phyloP scores from a whole-genome alignment of 2,113 vertebrate species.

The Channa maculata region DNA sequence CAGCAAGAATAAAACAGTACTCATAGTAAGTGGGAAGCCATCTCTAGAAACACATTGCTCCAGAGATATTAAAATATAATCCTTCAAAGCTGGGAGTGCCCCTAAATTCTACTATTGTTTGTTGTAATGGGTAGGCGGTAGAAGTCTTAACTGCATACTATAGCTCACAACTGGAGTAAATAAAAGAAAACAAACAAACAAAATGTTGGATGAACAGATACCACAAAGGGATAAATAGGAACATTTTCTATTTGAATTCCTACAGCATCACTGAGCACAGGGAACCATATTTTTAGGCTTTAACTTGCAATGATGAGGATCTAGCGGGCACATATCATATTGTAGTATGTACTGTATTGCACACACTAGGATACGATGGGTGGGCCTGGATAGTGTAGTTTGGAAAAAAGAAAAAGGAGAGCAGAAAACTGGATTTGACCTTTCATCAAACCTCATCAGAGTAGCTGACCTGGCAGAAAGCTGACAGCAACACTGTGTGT shows the following conservation, averaged over 20 bases:
- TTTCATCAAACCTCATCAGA: slow-evolving; percentile 50
- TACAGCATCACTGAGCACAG: not conserved
- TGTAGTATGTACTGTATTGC: not conserved
- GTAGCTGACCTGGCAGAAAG: slow-evolving; percentile 40
- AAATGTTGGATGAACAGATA: too few relatives aligned
- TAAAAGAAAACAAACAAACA: too few relatives aligned
- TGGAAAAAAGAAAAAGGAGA: not conserved
- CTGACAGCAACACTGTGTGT: too few relatives aligned
- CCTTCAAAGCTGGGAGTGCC: too few relatives aligned
- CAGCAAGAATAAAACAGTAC: too few relatives aligned
- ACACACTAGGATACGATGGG: not conserved
- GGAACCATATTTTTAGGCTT: not conserved
- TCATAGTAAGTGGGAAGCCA: not conserved
- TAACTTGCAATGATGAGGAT: not conserved
- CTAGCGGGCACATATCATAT: too few relatives aligned
- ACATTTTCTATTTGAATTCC: not conserved
- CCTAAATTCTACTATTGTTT: too few relatives aligned
- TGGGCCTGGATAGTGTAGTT: not conserved
- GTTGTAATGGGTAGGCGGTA: too few relatives aligned
- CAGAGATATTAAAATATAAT: too few relatives aligned
- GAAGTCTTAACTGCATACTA: too few relatives aligned
- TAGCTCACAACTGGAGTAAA: too few relatives aligned
- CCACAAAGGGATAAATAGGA: too few relatives aligned
- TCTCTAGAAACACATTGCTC: not conserved
- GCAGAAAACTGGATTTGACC: slow-evolving; percentile 24